Base-by-base conservation (phyloP, 2,797 vertebrate genomes). In the Anguilla marmorata region DNA sequence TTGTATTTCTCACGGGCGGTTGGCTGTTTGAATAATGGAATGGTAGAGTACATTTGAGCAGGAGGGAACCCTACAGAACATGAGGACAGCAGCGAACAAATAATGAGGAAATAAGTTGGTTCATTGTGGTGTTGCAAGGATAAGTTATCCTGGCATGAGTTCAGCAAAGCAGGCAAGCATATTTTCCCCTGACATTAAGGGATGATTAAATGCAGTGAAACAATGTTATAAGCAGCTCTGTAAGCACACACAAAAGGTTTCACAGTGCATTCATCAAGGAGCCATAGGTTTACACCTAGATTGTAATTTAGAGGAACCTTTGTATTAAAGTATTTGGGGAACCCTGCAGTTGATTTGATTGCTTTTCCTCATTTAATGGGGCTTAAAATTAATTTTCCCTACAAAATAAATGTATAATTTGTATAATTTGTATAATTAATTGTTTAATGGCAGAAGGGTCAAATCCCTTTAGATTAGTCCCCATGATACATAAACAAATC, bases 1-100 rank as follows among this genome's bases (percentile, higher is more conserved):
- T 90, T 93, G 3, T 66, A 16, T 93, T 90, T 90, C 88, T 89
- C 94, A 52, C 4, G 92, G 93, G 92, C 92, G 94, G 93, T 11
- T 56, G 54, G 54, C 91, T 54, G 95, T 96, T 94, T 95, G 94
- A 95, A 95, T 95, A 95, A 96, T 96, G 92, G 92, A 91, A 95
- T 95, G 95, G 92, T 94, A 92, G 91, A 93, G 93, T 91, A 91
- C 93, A 92, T 92, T 92, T 92, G 91, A 93, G 91, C 91, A 87
- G 92, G 93, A 92, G 93, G 92, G 93, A 91, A 91, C 92, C 88
- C 90, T 93, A 91, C 93, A 21, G 41, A 27, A 50, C 21, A 92
- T 93, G 93, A 92, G 93, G 88, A 90, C 90, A 94, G 92, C 93
- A 91, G 88, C 90, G 90, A 94, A 91, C 93, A 91, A 92, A 94